A percentile compares a stretch with the other conserved stretches of the same genome.
These are phyloP conservation scores for Meloidogyne hapla DNA, from an alignment of 1,140 invertebrate species.

Conservation along the genomic window DNA sequence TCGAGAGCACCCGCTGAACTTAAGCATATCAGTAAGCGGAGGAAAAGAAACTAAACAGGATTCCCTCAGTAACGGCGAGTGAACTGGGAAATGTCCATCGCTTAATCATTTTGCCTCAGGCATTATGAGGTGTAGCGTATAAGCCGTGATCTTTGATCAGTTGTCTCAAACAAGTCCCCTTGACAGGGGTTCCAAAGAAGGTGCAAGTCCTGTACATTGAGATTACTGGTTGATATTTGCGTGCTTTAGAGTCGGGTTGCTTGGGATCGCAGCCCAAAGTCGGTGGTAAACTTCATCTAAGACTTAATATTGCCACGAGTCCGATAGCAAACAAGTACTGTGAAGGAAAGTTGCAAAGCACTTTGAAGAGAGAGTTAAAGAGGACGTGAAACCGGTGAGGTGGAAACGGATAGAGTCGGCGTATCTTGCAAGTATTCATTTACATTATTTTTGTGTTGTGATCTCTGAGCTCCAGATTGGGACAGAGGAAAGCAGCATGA, in stretches of 20 bases:
- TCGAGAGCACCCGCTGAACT: constrained; percentile 77
- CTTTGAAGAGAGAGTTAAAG: constrained; percentile 84
- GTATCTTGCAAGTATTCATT: constrained; percentile 45
- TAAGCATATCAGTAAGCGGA: constrained; percentile 86
- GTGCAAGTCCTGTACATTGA: constrained; percentile 73
- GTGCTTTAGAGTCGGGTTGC: constrained; percentile 75
- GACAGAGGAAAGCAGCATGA: neutral
- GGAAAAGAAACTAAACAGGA: constrained; percentile 87
- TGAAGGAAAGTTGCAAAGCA: constrained; percentile 86
- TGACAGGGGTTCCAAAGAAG: constrained; percentile 72
- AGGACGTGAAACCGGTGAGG: constrained; percentile 78
- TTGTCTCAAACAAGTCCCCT: constrained; percentile 42
- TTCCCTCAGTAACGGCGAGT: constrained; percentile 83
- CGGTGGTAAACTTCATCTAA: constrained; percentile 81
- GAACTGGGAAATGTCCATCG: constrained; percentile 78
- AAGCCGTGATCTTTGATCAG: constrained; percentile 66
- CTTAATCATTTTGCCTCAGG: constrained; percentile 66
- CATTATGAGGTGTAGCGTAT: constrained; percentile 73
- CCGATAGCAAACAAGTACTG: constrained; percentile 86
- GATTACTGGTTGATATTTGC: constrained; percentile 45
- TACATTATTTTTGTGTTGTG: neutral
- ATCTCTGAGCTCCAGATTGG: constrained; percentile 14
- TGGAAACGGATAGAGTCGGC: constrained; percentile 70
- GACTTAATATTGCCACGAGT: constrained; percentile 80
- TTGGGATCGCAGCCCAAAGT: constrained; percentile 81